Conservation (phyloP, 2,888 invertebrate genomes). For the Cerceris rybyensis region DNA sequence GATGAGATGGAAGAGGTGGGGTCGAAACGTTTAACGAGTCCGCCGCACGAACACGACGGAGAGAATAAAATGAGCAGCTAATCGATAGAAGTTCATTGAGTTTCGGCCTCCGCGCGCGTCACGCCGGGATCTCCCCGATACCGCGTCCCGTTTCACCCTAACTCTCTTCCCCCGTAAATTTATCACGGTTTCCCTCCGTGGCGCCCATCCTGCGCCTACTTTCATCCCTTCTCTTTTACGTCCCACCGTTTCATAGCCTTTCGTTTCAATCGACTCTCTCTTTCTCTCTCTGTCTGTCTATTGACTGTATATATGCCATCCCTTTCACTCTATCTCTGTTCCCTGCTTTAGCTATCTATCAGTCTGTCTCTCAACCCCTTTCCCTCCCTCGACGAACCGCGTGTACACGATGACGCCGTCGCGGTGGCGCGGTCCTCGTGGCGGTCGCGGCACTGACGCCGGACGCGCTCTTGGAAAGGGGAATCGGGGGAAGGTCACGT, state of each 20-base stretch:
- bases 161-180: slow-evolving; percentile 14
- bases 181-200: slow-evolving; percentile 12
- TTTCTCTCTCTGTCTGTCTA: slow-evolving; percentile 23
- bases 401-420: background rate
- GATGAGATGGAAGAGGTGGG: slow-evolving; percentile 49
- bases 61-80: slow-evolving; percentile 74
- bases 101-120: slow-evolving; percentile 73
- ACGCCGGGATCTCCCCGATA: slow-evolving; percentile 36
- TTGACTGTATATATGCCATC: background rate
- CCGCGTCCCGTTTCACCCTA: slow-evolving; percentile 5
- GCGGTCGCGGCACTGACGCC: slow-evolving; percentile 36
- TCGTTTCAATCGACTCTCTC: background rate
- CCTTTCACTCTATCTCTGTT: slow-evolving; percentile 4
- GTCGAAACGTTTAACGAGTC: slow-evolving; percentile 61
- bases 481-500: slow-evolving; percentile 70
- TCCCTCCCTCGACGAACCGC: background rate
- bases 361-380: slow-evolving; percentile 20
- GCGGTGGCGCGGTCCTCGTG: slow-evolving; percentile 16
- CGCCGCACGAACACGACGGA: slow-evolving; percentile 64
- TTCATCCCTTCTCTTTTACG: background rate
- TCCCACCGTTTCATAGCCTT: background rate
- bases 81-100: slow-evolving; percentile 79
- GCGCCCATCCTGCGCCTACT: background rate
- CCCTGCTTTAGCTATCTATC: background rate
- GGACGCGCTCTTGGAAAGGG: slow-evolving; percentile 21